These are phyloP conservation scores for Cheilosia urbana DNA, from an alignment of 2,888 invertebrate species.

Conservation along the genomic window DNA sequence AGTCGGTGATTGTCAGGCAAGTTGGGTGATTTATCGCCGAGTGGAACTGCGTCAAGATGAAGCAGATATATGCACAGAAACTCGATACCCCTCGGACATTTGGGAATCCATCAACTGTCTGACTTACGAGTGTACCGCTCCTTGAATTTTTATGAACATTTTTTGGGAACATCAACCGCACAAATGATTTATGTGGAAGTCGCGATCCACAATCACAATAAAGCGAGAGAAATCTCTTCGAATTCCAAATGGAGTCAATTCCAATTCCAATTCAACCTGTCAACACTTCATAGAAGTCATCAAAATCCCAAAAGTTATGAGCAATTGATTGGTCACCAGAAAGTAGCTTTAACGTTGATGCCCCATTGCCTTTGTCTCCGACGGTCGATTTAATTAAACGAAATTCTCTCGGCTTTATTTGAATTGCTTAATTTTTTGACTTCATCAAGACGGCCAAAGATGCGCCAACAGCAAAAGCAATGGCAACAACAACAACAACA, in stretches of 20 bases:
- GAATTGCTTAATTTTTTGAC: slow-evolving; percentile 66
- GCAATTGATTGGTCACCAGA: slow-evolving; percentile 45
- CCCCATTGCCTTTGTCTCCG: slow-evolving; percentile 26
- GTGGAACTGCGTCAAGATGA: slow-evolving; percentile 24
- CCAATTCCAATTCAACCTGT: slow-evolving; percentile 46
- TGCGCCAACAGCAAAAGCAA: neutral
- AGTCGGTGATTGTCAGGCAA: neutral
- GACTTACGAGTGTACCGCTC: slow-evolving; percentile 25
- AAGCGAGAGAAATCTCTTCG: neutral
- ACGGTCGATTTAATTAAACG: slow-evolving; percentile 52
- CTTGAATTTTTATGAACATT: slow-evolving; percentile 22
- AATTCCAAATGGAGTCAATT: no score
- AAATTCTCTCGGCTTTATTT: slow-evolving; percentile 57
- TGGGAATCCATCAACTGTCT: slow-evolving; percentile 43
- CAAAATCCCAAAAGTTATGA: slow-evolving; percentile 65
- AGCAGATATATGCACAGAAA: slow-evolving; percentile 40
- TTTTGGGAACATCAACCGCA: slow-evolving; percentile 4
- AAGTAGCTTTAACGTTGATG: neutral
- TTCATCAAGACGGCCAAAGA: neutral
- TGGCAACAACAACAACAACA: no score
- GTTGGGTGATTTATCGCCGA: slow-evolving; percentile 58
- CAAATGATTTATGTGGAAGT: slow-evolving; percentile 48
- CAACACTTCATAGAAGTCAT: slow-evolving; percentile 56
- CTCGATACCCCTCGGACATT: slow-evolving; percentile 47
- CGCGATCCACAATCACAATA: neutral